Evolutionary conservation across 2,113 vertebrate species (phyloP).

Genomic region (Nipponia nippon): DNA sequence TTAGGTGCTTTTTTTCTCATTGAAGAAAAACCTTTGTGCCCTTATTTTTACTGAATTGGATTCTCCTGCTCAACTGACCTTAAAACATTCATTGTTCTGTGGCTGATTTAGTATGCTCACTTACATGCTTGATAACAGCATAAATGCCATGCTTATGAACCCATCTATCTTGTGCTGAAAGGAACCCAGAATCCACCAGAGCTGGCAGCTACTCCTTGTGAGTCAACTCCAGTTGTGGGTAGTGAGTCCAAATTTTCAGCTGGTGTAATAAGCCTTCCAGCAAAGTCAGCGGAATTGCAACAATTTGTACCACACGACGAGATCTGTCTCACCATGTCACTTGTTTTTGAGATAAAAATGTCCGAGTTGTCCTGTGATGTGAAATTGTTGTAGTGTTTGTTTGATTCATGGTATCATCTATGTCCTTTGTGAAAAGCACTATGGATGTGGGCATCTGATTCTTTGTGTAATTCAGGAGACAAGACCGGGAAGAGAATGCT

Average conservation of each 20-base stretch:
- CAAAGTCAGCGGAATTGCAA: background rate
- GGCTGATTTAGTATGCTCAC: background rate
- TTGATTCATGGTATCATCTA: fast-evolving
- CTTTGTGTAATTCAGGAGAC: background rate
- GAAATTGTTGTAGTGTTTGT: background rate
- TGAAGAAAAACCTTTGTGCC: background rate
- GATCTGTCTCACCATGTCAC: background rate
- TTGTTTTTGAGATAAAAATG: background rate
- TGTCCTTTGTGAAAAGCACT: background rate
- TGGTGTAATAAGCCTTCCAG: background rate
- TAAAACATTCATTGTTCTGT: background rate
- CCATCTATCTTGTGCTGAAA: background rate
- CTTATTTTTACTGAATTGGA: background rate
- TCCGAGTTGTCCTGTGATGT: background rate
- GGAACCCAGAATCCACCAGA: background rate
- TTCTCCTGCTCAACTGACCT: background rate
- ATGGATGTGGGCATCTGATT: background rate
- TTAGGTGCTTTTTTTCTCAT: background rate
- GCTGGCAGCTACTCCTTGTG: background rate
- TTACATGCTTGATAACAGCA: background rate
- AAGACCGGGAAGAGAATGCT: background rate
- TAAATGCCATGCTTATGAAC: background rate
- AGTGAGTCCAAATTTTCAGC: background rate
- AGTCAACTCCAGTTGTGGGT: background rate
- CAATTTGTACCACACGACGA: background rate